Base-by-base conservation (phyloP, 2,797 vertebrate species). In the Cyprinodon diabolis region DNA sequence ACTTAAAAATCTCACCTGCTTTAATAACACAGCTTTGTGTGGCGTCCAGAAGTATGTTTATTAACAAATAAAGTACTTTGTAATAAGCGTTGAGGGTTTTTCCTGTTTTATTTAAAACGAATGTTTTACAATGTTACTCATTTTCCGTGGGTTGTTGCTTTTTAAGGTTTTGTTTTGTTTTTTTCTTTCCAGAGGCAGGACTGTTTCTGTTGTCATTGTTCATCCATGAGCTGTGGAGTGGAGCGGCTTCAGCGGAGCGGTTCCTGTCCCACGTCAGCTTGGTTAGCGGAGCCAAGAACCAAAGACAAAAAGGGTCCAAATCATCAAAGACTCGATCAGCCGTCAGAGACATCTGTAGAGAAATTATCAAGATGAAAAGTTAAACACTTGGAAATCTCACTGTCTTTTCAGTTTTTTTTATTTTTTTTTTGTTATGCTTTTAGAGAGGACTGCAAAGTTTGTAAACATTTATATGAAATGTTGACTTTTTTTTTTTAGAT, bases 191-290 rank as follows among this genome's bases (percentile, higher is more conserved):
- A 95, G 94, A 92, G 43, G 88, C 91, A 0, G 93, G 93, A 0
- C 80, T 94, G 79, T 86, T 80, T 40, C 81, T 96, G 69, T 71
- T 93, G 74, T 92, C 94, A 0, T 43, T 92, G 73, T 95, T 94
- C 87, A 75, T 95, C 76, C 90, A 92, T 73, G 95, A 95, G 77
- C 14, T 92, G 76, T 95, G 93, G 95, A 94, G 90, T 2, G 94
- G 93, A 54, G 90, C 89, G 9, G 3, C 56, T 0, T 90, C 91
- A 1, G 81, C 94, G 7, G 86, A 91, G 30, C 84, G 95, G 58
- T 93, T 96, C 80, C 82, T 93, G 75, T 84, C 81, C 35, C 94
- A 96, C 12, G 86, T 93, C 69, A 13, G 23, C 49, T 78, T 92
- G 78, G 87, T 95, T 72, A 84, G 77, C 45, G 66, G 48, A 79